A percentile compares a stretch with the other conserved stretches of the same genome.
phyloP scores from a whole-genome alignment of 2,113 vertebrate species.

The Erpornis zantholeuca region DNA sequence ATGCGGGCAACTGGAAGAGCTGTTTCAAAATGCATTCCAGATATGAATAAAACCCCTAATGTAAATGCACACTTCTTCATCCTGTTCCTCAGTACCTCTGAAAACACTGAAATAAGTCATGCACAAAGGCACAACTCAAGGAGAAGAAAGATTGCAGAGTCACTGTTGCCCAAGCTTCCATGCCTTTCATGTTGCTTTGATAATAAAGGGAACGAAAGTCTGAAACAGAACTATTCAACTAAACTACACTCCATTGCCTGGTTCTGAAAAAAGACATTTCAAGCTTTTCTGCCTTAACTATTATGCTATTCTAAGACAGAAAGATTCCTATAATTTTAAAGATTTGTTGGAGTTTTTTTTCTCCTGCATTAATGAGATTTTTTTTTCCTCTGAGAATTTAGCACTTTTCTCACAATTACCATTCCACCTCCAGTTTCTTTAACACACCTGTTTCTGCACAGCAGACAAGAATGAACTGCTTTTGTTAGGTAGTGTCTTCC shows the following conservation, averaged over 20 bases:
- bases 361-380: background rate
- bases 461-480: background rate
- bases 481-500: background rate
- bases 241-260: background rate
- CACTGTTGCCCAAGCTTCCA: background rate
- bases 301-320: background rate
- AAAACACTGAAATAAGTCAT: background rate
- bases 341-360: background rate
- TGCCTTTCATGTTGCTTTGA: background rate
- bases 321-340: background rate
- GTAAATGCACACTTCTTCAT: background rate
- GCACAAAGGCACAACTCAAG: background rate
- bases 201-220: background rate
- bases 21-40: background rate
- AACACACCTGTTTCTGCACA: background rate
- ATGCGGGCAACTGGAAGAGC: background rate
- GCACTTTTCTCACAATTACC: background rate
- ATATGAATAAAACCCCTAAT: background rate
- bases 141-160: background rate
- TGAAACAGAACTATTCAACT: conserved; percentile 1
- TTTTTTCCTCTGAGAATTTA: background rate
- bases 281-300: background rate
- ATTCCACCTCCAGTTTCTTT: background rate
- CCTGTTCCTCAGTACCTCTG: background rate
- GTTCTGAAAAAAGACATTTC: background rate